phyloP scores from a whole-genome alignment of 2,888 invertebrate species.

The Anodontia alba region DNA sequence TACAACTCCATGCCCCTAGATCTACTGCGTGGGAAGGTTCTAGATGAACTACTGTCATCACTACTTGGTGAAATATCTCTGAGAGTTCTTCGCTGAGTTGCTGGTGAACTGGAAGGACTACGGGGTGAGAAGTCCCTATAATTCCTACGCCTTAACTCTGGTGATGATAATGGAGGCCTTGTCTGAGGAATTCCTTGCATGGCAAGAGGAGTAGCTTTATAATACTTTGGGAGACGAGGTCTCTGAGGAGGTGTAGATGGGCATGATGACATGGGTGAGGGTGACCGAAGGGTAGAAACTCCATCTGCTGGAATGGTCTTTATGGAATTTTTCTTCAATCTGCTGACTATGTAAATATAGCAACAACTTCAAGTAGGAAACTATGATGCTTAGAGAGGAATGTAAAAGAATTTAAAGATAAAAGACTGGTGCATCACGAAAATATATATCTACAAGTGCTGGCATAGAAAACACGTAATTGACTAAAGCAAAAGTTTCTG shows the following conservation, averaged over 20 bases:
- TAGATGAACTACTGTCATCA: slow-evolving; percentile 40
- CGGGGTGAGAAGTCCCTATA: background rate
- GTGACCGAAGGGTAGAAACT: slow-evolving; percentile 13
- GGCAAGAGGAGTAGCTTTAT: slow-evolving; percentile 52
- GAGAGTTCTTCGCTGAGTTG: background rate
- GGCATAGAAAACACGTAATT: too few species aligned
- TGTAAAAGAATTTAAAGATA: too few species aligned
- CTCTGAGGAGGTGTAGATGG: slow-evolving; percentile 55
- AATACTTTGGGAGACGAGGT: slow-evolving; percentile 57
- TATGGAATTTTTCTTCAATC: slow-evolving; percentile 16
- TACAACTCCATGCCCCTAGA: slow-evolving; percentile 77
- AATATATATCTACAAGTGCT: too few species aligned
- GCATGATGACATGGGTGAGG: slow-evolving; percentile 53
- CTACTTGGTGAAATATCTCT: slow-evolving; percentile 50
- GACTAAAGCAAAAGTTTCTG: too few species aligned
- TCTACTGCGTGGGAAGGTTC: slow-evolving; percentile 34
- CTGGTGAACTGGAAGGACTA: background rate
- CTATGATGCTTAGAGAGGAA: too few species aligned
- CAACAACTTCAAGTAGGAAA: background rate
- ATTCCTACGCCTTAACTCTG: slow-evolving; percentile 5
- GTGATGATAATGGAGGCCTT: slow-evolving; percentile 20
- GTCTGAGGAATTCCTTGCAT: slow-evolving; percentile 7
- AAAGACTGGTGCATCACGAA: too few species aligned
- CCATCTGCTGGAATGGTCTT: slow-evolving; percentile 27
- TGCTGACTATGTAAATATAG: slow-evolving; percentile 11